A percentile compares a stretch with the other conserved stretches of the same genome.
Evolutionary conservation across 2,888 invertebrate genomes (phyloP).

Genomic region (Agrochola litura): DNA sequence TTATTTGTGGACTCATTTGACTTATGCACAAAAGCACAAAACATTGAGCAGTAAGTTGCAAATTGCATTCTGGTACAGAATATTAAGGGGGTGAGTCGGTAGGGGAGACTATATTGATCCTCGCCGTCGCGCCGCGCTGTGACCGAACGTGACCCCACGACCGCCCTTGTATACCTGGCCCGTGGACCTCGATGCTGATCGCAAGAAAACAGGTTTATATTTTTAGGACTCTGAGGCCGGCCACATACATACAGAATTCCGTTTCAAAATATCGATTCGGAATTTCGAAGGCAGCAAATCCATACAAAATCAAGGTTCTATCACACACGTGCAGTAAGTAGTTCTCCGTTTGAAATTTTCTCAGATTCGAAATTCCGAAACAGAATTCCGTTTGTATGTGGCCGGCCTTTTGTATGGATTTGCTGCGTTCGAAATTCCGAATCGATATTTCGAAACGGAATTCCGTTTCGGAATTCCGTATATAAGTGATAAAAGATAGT

Average conservation of each 20-base stretch:
- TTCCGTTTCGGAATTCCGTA: too few species aligned
- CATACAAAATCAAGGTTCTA: too few species aligned
- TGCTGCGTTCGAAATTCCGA: too few species aligned
- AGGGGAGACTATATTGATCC: slow-evolving; percentile 83
- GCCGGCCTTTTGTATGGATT: too few species aligned
- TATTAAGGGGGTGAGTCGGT: slow-evolving; percentile 71
- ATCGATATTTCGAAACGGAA: too few species aligned
- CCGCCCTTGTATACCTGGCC: slow-evolving; percentile 77
- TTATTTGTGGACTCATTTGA: background rate
- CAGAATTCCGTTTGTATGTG: too few species aligned
- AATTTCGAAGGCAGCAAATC: too few species aligned
- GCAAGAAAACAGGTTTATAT: slow-evolving; percentile 32
- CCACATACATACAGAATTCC: too few species aligned
- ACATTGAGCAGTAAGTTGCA: slow-evolving; percentile 71
- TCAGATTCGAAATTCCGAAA: too few species aligned
- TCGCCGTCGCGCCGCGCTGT: slow-evolving; percentile 85
- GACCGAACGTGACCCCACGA: slow-evolving; percentile 87
- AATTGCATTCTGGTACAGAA: slow-evolving; percentile 77
- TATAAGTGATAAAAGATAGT: background rate
- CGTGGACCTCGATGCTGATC: slow-evolving; percentile 46
- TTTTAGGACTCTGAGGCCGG: background rate
- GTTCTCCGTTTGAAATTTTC: too few species aligned
- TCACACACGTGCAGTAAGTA: too few species aligned
- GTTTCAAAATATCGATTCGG: too few species aligned
- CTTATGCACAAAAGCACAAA: slow-evolving; percentile 41